Base-by-base conservation (phyloP, 2,113 vertebrate species). In the Rhinogobius similis region DNA sequence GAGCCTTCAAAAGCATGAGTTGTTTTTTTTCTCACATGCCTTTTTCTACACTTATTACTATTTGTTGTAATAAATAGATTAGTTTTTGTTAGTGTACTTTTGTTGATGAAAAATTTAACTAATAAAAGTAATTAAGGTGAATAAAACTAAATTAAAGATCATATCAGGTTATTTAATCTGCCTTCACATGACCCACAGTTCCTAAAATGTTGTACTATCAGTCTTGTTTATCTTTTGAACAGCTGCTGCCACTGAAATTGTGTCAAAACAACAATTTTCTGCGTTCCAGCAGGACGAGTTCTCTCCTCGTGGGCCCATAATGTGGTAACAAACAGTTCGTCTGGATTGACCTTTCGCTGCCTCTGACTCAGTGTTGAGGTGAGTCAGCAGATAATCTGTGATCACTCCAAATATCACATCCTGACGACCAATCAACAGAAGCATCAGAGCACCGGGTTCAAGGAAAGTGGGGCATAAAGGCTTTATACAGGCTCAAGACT, bases 371-470 rank as follows among this genome's bases (percentile, higher is more conserved):
- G 1, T 18, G 66, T 52, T 48, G 68, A 73, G 78, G 55, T 87
- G 86, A 88, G 68, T 89, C 89, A 89, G 82, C 77, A 74, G 68
- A 83, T 68, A 64, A 75, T 87, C 81, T n/a, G 63, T 27, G 46
- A 86, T 80, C n/a, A 39, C 65, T 78, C 69, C 65, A 73, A 85
- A 85, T 77, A 78, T 82, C 78, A 75, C 76, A 61, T 76, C 73
- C 65, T 73, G 73, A 72, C 78, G 78, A 46, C 63, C 46, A 58
- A 65, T 58, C 43, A 79, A 72, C 55, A 75, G 21, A 52, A 58
- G 58, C 70, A 58, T 67, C 32, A 18, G 27, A 18, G 20, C 53
- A 36, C 2, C 2, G 43, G 55, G 26, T 58, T 58, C 55, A 58
- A 58, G 55, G 27, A 23, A 63, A 65, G 39, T 46, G 36, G 10